These are phyloP conservation scores for Rhinichthys klamathensis DNA, from an alignment of 2,113 vertebrate genomes.

Conservation along the genomic window DNA sequence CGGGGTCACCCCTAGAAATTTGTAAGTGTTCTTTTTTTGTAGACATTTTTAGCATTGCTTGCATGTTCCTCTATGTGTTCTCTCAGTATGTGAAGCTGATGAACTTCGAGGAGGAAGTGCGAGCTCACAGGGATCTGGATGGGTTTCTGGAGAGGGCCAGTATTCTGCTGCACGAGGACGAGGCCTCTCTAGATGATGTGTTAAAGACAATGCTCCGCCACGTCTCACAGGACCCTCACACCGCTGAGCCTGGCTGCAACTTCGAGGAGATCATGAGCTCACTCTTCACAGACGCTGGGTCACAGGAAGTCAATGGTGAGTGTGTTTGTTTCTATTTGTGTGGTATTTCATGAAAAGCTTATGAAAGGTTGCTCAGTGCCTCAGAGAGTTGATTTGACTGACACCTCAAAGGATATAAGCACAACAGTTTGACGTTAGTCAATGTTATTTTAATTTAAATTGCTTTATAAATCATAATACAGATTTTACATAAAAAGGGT, in stretches of 20 bases:
- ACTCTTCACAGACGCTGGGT: conserved; percentile 92
- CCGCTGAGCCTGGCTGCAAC: conserved; percentile 81
- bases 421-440: conserved; percentile 23
- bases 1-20: too few relatives aligned
- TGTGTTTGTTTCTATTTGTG: conserved; percentile 15
- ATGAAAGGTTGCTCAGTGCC: conserved; percentile 45
- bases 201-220: conserved; percentile 92
- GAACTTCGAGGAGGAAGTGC: conserved; percentile 95
- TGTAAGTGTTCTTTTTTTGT: not conserved
- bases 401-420: conserved; percentile 26
- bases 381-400: conserved; percentile 43
- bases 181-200: conserved; percentile 91
- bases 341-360: conserved; percentile 38
- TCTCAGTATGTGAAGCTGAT: conserved; percentile 95
- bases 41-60: not conserved
- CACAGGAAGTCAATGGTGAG: conserved; percentile 90
- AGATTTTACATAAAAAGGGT: conserved; percentile 40
- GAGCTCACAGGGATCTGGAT: conserved; percentile 92
- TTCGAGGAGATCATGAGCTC: conserved; percentile 93
- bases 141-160: conserved; percentile 90
- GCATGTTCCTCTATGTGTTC: not conserved
- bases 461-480: conserved; percentile 25
- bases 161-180: conserved; percentile 91
- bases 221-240: conserved; percentile 83
- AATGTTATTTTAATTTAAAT: conserved; percentile 26